phyloP scores from a whole-genome alignment of 2,888 invertebrate genomes.

The Plebejus melissa region DNA sequence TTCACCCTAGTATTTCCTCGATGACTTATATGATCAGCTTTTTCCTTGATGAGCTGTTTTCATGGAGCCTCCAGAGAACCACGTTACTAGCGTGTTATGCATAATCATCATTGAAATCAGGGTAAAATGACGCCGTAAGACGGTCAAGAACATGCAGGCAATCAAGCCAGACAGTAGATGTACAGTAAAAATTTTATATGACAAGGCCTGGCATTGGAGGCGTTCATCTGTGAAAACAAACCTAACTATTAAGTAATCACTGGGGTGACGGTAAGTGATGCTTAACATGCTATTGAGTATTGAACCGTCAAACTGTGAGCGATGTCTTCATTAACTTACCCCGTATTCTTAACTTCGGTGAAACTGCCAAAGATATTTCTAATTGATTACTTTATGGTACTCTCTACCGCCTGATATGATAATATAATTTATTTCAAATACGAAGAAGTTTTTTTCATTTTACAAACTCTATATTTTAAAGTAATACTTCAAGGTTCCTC shows the following conservation, averaged over 20 bases:
- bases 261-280: not conserved
- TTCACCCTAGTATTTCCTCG: not conserved
- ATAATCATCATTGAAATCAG: slow-evolving; percentile 11
- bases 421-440: too few relatives aligned
- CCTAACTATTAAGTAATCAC: slow-evolving; percentile 4
- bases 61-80: not conserved
- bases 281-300: slow-evolving; percentile 17
- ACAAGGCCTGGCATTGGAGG: slow-evolving; percentile 15
- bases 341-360: not conserved
- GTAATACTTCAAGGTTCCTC: not conserved
- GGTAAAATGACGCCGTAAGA: slow-evolving; percentile 9
- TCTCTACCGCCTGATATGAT: too few relatives aligned
- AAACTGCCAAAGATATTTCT: not conserved
- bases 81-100: not conserved
- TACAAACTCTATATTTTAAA: not conserved
- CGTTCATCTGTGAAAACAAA: slow-evolving; percentile 9
- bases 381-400: too few relatives aligned
- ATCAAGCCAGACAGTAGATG: slow-evolving; percentile 23
- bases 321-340: not conserved
- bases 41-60: not conserved
- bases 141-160: slow-evolving; percentile 23
- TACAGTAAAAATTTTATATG: slow-evolving; percentile 12
- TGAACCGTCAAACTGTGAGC: not conserved
- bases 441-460: not conserved
- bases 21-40: not conserved